Percentiles rank a stretch among this genome's conserved stretches.
Conservation (phyloP, 1,140 invertebrate genomes). For the Plodia interpunctella region DNA sequence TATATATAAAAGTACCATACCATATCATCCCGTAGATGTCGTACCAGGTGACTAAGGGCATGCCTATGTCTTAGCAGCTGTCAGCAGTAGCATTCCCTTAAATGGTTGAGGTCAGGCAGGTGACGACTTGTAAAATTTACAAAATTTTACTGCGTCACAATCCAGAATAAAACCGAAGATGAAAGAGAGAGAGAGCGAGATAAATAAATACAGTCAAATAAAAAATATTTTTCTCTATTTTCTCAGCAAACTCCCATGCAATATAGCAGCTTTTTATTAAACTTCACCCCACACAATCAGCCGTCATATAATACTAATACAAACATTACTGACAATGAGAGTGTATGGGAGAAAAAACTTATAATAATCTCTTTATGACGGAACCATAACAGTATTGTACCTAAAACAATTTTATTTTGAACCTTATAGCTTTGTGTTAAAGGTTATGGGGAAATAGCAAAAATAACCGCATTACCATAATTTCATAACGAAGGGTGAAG, state of each 20-base stretch:
- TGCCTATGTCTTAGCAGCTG: too few relatives aligned
- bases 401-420: constrained; percentile 26
- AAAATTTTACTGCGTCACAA: too few relatives aligned
- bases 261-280: constrained; percentile 41
- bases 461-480: constrained; percentile 51
- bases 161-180: too few relatives aligned
- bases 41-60: too few relatives aligned
- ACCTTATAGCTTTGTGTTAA: constrained; percentile 29
- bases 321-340: constrained; percentile 48
- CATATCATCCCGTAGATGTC: too few relatives aligned
- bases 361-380: constrained; percentile 64
- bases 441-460: constrained; percentile 21
- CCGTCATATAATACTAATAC: constrained; percentile 26
- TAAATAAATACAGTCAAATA: too few relatives aligned
- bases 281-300: constrained; percentile 39
- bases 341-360: constrained; percentile 47
- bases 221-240: neutral
- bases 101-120: too few relatives aligned
- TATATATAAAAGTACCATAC: too few relatives aligned
- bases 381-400: constrained; percentile 35
- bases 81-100: too few relatives aligned
- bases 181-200: too few relatives aligned
- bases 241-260: constrained; percentile 7
- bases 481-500: constrained; percentile 60
- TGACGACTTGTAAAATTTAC: too few relatives aligned